Evolutionary conservation across 92 coral and sea anemone species (phyloP), one percentile per base, ranked within the genome.

Genomic region (Isaurus tuberculatus): DNA sequence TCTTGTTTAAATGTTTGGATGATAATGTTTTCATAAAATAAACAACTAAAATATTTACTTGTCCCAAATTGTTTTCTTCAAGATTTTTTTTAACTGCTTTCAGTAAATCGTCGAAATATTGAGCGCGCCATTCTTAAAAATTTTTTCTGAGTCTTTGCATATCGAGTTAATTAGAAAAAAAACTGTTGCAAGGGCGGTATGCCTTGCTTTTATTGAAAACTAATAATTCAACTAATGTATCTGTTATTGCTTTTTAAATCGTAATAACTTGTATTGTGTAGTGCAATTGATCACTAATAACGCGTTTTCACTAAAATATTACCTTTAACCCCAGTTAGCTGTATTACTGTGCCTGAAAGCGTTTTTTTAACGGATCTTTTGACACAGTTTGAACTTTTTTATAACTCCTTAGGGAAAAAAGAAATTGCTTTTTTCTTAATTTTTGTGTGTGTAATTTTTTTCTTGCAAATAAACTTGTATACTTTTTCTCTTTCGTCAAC

Each of bases 111-210:
- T 20, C 17, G 55, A 75, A 13, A 31, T 15, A 7, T 17, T 19
- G 48, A 23, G 68, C 25, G 55, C 55, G 1, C 70, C 34, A 19
- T 60, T 58, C 34, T 27, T 16, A 36, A 77, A 34, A 5, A 17
- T 19, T 26, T 31, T 16, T 13, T 4, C 68, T 28, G 25, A 30
- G 42, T 77, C 53, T 22, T 57, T 69, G 23, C 33, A 32, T 37
- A 14, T 77, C 33, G 4, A 86, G 86, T 61, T 93, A 93, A 93
- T 93, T 86, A 90, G 84, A 61, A 70, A 91, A 91, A 84, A 91
- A 84, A 72, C 73, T 43, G 68, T 73, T 33, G 48, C 75, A 65
- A 63, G 29, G 86, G 70, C 89, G 89, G 91, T 65, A 65, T 80
- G 81, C 79, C 87, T 88, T 70, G 72, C 83, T 48, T 77, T 87